Conservation (phyloP, 2,113 vertebrate species). For the Tamias sibiricus region DNA sequence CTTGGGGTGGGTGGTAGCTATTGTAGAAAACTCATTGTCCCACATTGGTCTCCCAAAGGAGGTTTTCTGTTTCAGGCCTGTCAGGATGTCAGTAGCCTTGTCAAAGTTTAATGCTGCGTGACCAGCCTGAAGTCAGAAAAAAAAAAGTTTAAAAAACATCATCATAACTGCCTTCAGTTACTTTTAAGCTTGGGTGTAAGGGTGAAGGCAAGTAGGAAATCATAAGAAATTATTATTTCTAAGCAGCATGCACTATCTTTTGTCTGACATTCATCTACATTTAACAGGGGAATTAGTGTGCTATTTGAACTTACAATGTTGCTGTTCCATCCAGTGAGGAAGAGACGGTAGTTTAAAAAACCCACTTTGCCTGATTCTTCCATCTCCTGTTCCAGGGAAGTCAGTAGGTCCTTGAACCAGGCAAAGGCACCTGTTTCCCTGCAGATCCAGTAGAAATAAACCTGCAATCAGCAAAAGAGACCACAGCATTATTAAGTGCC, state of each 20-base stretch:
- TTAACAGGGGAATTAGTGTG: slow-evolving; percentile 6
- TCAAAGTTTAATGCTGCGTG: slow-evolving; percentile 90
- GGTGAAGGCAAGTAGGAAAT: slow-evolving; percentile 2
- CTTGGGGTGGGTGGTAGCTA: slow-evolving; percentile 92
- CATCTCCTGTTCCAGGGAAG: slow-evolving; percentile 94
- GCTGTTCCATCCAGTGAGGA: slow-evolving; percentile 93
- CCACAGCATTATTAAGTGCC: slow-evolving; percentile 10
- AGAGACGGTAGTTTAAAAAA: slow-evolving; percentile 95
- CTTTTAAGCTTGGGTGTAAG: slow-evolving; percentile 41
- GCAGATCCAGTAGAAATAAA: slow-evolving; percentile 98
- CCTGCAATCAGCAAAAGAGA: slow-evolving; percentile 85
- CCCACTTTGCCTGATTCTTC: slow-evolving; percentile 90
- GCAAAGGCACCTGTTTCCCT: slow-evolving; percentile 94
- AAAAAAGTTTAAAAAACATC: not conserved
- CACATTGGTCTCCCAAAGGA: slow-evolving; percentile 93
- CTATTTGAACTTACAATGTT: slow-evolving; percentile 87
- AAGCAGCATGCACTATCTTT: not conserved
- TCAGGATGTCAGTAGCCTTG: slow-evolving; percentile 89
- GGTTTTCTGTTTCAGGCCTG: slow-evolving; percentile 95
- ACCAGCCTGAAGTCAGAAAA: slow-evolving; percentile 80
- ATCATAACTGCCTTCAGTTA: slow-evolving; percentile 23
- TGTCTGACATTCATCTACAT: slow-evolving; percentile 20
- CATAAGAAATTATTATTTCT: slow-evolving; percentile 39
- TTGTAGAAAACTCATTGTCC: slow-evolving; percentile 92
- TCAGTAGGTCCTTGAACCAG: slow-evolving; percentile 95